These are phyloP conservation scores for Pelochelys cantorii DNA, from an alignment of 2,797 vertebrate species.

Conservation along the genomic window DNA sequence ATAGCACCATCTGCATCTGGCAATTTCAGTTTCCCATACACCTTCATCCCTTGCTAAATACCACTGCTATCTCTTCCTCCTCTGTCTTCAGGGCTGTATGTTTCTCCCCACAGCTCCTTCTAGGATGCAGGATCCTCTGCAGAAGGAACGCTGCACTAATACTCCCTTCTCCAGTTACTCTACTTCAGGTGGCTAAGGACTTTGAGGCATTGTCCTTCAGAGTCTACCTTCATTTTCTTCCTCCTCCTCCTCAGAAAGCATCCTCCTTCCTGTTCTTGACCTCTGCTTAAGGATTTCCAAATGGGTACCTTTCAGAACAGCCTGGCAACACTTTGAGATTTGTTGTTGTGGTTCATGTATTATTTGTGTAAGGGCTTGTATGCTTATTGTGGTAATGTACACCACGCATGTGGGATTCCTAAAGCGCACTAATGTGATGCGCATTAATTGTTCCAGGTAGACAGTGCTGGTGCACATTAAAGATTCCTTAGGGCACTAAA, in stretches of 20 bases:
- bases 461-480: background rate
- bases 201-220: background rate
- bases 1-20: background rate
- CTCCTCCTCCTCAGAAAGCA: rapidly evolving
- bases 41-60: background rate
- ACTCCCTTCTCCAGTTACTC: background rate
- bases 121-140: background rate
- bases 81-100: background rate
- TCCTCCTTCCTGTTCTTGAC: slow-evolving; percentile 6
- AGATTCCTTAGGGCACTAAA: background rate
- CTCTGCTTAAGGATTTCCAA: slow-evolving; percentile 15
- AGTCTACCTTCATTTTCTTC: background rate
- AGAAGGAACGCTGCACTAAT: background rate
- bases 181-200: background rate
- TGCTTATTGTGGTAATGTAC: background rate
- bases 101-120: background rate
- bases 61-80: background rate
- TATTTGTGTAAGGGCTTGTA: background rate
- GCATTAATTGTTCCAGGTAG: background rate
- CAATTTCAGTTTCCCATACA: background rate
- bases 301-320: background rate
- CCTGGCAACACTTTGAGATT: background rate
- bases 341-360: background rate
- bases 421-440: background rate
- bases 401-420: background rate